Evolutionary conservation across 2,113 vertebrate species (phyloP).

Genomic region (Strix aluco): DNA sequence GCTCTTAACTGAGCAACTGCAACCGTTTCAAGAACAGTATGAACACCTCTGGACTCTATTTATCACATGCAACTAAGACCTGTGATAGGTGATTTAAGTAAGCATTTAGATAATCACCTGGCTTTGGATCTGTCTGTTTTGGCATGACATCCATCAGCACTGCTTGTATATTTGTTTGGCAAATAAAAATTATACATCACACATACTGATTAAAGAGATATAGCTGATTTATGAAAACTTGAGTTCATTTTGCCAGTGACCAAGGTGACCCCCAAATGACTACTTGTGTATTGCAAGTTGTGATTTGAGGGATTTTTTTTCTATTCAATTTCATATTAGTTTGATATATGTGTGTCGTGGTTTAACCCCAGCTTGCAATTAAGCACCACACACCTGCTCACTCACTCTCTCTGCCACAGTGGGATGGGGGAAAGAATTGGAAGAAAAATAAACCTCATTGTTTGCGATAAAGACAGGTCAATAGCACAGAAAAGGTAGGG

Average conservation of each 20-base stretch:
- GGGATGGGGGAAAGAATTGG: too few species aligned
- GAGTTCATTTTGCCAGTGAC: background rate
- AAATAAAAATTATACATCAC: background rate
- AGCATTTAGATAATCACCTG: background rate
- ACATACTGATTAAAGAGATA: background rate
- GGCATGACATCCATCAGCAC: background rate
- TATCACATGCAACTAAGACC: background rate
- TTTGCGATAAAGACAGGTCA: too few species aligned
- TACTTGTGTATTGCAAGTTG: background rate
- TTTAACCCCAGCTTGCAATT: too few species aligned
- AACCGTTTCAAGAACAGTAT: background rate
- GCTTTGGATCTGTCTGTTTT: background rate
- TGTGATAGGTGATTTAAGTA: background rate
- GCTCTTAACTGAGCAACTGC: background rate
- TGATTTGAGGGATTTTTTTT: background rate
- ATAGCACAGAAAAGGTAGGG: too few species aligned
- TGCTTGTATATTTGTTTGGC: background rate
- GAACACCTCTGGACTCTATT: background rate
- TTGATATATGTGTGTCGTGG: background rate
- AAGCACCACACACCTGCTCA: too few species aligned
- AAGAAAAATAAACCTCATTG: too few species aligned
- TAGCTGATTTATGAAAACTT: background rate
- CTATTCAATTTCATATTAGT: background rate
- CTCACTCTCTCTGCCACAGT: too few species aligned
- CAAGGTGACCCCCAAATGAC: background rate